Base-by-base conservation (phyloP, 2,113 vertebrate species). In the Lucifuga dentata region DNA sequence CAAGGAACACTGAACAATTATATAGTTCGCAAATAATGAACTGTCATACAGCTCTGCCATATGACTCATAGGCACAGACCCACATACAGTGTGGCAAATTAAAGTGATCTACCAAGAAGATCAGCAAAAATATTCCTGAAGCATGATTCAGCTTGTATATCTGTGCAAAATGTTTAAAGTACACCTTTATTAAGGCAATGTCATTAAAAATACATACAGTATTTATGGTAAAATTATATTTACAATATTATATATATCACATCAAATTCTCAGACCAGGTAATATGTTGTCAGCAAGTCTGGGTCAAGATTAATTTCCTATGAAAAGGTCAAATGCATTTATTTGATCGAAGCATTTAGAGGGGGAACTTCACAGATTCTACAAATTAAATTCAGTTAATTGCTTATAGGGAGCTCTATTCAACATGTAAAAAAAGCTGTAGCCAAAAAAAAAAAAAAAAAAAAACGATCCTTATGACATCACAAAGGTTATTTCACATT, bases 241-340 rank as follows among this genome's bases (percentile, higher is more conserved):
- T 87, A 88, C 81, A 87, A n/a, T 8, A 68, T 78, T 50, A 76
- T 44, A 84, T 75, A 60, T 33, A 77, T 77, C 67, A 32, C 1
- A 12, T 66, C 44, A 19, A 29, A 26, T 55, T 55, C 41, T 36
- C 35, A 6, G 6, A 50, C n/a, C 48, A 29, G 17, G 8, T 45
- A 10, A 21, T 20, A 20, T 12, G 8, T 20, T 6, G 11, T 41
- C 17, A 50, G n/a, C n/a, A 56, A 57, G 32, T 39, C 17, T 15
- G 16, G 52, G 43, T 8, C 16, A 19, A 8, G 15, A 51, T 69
- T 26, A 32, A 15, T 38, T 58, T 56, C 11, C 38, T 35, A 26
- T 11, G 8, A 11, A 20, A 65, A 52, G 45, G 43, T n/a, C 29
- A 26, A 3, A 45, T 38, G 51, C 32, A 64, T 24, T 16, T 17